phyloP scores from a whole-genome alignment of 2,888 invertebrate species.

The Cephonodes hylas region DNA sequence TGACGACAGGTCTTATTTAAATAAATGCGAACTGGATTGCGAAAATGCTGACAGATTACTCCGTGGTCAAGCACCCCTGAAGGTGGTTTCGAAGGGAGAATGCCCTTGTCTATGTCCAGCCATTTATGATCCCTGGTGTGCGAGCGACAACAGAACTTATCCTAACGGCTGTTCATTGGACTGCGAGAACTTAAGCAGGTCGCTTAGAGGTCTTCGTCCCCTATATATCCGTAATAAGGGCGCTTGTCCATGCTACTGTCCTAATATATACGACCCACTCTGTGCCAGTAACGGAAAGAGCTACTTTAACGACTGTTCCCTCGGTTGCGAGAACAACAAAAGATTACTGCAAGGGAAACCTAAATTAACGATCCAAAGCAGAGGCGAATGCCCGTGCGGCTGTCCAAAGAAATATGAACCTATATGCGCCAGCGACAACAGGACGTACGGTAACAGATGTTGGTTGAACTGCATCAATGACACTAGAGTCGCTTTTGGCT shows the following conservation, averaged over 20 bases:
- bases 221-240: background rate
- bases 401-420: background rate
- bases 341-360: background rate
- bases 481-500: background rate
- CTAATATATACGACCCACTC: background rate
- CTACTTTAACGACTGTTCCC: background rate
- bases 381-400: background rate
- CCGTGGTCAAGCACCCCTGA: background rate
- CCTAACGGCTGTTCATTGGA: background rate
- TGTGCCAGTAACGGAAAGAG: background rate
- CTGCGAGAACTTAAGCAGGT: background rate
- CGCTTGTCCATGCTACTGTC: background rate
- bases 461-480: background rate
- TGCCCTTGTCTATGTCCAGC: background rate
- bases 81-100: background rate
- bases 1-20: background rate
- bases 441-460: background rate
- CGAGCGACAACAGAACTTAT: background rate
- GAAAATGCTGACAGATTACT: background rate
- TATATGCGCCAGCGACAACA: background rate
- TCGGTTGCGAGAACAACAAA: background rate
- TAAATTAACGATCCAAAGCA: background rate
- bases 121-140: background rate
- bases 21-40: background rate
- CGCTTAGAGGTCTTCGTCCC: background rate